Evolutionary conservation across 2,888 invertebrate species (phyloP).

Genomic region (Acrobasis consociella): DNA sequence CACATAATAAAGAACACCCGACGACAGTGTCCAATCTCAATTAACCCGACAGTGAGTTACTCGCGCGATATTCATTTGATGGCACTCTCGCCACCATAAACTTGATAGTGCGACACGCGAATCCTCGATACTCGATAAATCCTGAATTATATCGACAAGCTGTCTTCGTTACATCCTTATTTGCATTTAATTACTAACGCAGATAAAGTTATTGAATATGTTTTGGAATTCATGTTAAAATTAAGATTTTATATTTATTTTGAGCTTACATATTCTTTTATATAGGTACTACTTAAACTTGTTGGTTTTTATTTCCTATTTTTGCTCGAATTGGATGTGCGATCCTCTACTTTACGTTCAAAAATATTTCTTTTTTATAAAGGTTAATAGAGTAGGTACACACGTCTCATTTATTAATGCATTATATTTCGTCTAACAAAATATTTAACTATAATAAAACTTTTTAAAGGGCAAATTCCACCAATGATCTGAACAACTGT

Average conservation of each 20-base stretch:
- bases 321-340: too few species aligned
- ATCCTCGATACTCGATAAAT: constrained; percentile 66
- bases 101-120: constrained; percentile 64
- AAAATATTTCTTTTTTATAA: too few species aligned
- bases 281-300: too few species aligned
- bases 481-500: too few species aligned
- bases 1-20: constrained; percentile 27
- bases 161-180: constrained; percentile 60
- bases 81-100: constrained; percentile 60
- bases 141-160: constrained; percentile 67
- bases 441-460: too few species aligned
- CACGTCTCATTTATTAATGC: too few species aligned
- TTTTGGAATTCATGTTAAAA: not conserved
- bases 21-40: constrained; percentile 51
- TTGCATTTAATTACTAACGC: constrained; percentile 59
- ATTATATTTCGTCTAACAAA: too few species aligned
- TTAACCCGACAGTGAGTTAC: constrained; percentile 69
- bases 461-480: too few species aligned
- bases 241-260: not conserved
- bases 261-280: not conserved
- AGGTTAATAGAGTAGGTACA: too few species aligned
- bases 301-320: too few species aligned
- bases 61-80: constrained; percentile 55
- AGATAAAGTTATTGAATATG: constrained; percentile 15
- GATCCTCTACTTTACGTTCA: too few species aligned